A percentile compares a stretch with the other conserved stretches of the same genome.
These are phyloP conservation scores for Pachypanchax playfairii DNA, from an alignment of 2,113 vertebrate genomes.

Conservation along the genomic window DNA sequence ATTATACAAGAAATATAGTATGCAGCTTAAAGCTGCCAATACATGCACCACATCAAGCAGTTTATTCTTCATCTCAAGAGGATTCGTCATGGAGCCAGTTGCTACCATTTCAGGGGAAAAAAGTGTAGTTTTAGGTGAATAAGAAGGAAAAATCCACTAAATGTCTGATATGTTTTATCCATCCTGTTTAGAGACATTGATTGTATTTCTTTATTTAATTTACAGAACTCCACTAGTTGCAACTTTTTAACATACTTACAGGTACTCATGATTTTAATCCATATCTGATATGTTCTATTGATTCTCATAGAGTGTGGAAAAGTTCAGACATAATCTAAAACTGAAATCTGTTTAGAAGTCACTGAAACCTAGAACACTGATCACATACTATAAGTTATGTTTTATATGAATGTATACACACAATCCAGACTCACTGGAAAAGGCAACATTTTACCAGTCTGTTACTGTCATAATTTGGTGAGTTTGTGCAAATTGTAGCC, in stretches of 20 bases:
- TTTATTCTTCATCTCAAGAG: constrained; percentile 30
- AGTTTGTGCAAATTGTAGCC: too few species aligned
- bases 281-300: not conserved
- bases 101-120: constrained; percentile 57
- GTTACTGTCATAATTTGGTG: too few species aligned
- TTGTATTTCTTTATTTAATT: not conserved
- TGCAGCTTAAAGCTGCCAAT: constrained; percentile 57
- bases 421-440: too few species aligned
- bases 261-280: not conserved
- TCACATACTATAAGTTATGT: not conserved
- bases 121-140: not conserved
- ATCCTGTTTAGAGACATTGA: not conserved
- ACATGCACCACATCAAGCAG: constrained; percentile 58
- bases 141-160: constrained; percentile 2
- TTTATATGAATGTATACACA: not conserved
- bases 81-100: constrained; percentile 35
- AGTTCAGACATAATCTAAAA: too few species aligned
- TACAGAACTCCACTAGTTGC: not conserved
- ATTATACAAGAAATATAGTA: constrained; percentile 57
- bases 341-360: too few species aligned
- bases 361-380: too few species aligned
- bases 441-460: too few species aligned
- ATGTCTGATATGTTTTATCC: not conserved
- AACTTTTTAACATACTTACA: not conserved
- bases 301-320: too few species aligned